phyloP scores from a whole-genome alignment of 2,113 vertebrate genomes.

The Motacilla tschutschensis region DNA sequence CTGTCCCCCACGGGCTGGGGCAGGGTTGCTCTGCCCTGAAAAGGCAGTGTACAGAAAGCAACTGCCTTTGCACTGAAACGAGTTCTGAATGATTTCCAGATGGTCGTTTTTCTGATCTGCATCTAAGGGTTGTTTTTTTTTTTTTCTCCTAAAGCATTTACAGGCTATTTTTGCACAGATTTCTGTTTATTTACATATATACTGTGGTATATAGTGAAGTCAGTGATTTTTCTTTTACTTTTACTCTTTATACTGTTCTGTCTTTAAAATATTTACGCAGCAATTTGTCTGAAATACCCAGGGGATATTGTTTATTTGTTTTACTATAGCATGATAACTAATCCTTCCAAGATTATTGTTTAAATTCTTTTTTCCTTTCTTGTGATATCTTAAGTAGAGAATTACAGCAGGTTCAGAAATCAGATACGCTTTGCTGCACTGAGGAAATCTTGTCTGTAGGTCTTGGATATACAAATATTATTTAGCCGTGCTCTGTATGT shows the following conservation, averaged over 20 bases:
- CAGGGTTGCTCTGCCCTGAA: background rate
- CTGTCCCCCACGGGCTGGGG: background rate
- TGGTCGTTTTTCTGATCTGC: background rate
- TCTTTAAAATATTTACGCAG: constrained; percentile 27
- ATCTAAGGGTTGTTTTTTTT: background rate
- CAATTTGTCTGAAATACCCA: constrained; percentile 39
- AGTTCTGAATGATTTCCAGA: constrained; percentile 14
- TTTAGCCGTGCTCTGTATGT: background rate
- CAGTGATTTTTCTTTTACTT: background rate
- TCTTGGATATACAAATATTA: constrained; percentile 6
- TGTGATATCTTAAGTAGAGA: constrained; percentile 11
- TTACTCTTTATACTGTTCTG: background rate
- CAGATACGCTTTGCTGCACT: constrained; percentile 9
- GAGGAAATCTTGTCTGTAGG: constrained; percentile 32
- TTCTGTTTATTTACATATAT: background rate
- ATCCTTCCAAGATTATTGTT: constrained; percentile 1
- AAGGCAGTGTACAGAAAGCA: background rate
- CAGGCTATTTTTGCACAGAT: background rate
- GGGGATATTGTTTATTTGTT: constrained; percentile 38
- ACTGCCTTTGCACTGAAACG: background rate
- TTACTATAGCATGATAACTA: constrained; percentile 24
- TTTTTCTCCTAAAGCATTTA: background rate
- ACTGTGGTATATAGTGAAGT: background rate
- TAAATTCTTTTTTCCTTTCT: constrained; percentile 9
- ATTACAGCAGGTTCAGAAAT: constrained; percentile 21